Evolutionary conservation across 2,888 invertebrate species (phyloP).

Genomic region (Agrochola lychnidis): DNA sequence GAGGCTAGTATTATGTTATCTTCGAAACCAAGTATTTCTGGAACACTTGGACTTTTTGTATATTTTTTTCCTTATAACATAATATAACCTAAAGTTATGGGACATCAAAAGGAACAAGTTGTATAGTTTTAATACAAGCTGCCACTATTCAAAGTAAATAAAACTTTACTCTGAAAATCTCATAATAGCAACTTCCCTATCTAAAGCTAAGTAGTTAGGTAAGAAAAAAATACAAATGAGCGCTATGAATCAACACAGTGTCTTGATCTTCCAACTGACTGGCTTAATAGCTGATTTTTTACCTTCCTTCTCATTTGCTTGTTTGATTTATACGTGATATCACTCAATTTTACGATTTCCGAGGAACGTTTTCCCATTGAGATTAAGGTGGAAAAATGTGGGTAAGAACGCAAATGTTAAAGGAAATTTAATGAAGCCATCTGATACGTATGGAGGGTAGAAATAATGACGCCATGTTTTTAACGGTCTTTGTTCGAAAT

Average conservation of each 20-base stretch:
- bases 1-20: no score
- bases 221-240: slow-evolving; percentile 74
- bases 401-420: slow-evolving; percentile 44
- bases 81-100: no score
- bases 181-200: background rate
- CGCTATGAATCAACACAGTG: slow-evolving; percentile 80
- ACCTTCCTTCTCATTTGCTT: slow-evolving; percentile 81
- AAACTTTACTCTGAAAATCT: background rate
- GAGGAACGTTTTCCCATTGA: slow-evolving; percentile 58
- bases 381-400: slow-evolving; percentile 61
- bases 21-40: no score
- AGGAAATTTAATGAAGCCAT: slow-evolving; percentile 68
- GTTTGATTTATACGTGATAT: slow-evolving; percentile 83
- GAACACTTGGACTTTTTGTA: no score
- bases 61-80: no score
- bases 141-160: background rate
- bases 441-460: slow-evolving; percentile 56
- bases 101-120: no score
- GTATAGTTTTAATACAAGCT: background rate
- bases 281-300: slow-evolving; percentile 84
- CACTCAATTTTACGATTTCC: slow-evolving; percentile 79
- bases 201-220: background rate
- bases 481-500: slow-evolving; percentile 40
- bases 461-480: slow-evolving; percentile 53
- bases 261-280: slow-evolving; percentile 85